phyloP scores from a whole-genome alignment of 1,140 invertebrate species.

The Dendrolimus punctatus region DNA sequence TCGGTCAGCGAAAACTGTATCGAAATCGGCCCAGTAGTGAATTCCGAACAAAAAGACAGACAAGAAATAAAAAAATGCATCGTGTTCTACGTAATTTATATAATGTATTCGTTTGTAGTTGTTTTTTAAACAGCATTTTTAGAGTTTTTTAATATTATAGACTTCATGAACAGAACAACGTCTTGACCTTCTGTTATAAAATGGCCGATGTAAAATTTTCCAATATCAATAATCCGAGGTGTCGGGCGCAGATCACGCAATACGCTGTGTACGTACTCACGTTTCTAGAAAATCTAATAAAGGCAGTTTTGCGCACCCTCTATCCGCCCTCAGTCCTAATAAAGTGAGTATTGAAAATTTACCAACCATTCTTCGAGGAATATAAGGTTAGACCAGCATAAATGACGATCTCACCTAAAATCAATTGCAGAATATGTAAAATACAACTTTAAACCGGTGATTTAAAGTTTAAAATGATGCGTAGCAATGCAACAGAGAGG shows the following conservation, averaged over 20 bases:
- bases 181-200: background rate
- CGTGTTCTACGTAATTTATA: no score
- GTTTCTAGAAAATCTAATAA: slow-evolving; percentile 71
- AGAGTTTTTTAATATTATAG: background rate
- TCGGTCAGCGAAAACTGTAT: no score
- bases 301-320: slow-evolving; percentile 58
- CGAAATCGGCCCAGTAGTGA: no score
- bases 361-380: slow-evolving; percentile 69
- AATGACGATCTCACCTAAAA: slow-evolving; percentile 49
- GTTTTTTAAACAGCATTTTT: no score
- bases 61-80: no score
- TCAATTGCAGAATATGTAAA: slow-evolving; percentile 12
- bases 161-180: background rate
- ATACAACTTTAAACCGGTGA: slow-evolving; percentile 17
- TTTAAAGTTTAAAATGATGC: slow-evolving; percentile 18
- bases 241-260: slow-evolving; percentile 47
- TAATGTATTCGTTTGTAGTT: no score
- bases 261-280: slow-evolving; percentile 47
- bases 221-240: slow-evolving; percentile 50
- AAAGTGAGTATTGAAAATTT: slow-evolving; percentile 74
- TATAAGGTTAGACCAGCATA: slow-evolving; percentile 64
- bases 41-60: no score
- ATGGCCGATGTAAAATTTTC: slow-evolving; percentile 13
- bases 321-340: slow-evolving; percentile 64
- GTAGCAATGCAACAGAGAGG: slow-evolving; percentile 6